Evolutionary conservation across 2,888 invertebrate genomes (phyloP).

Genomic region (Timema cristinae): DNA sequence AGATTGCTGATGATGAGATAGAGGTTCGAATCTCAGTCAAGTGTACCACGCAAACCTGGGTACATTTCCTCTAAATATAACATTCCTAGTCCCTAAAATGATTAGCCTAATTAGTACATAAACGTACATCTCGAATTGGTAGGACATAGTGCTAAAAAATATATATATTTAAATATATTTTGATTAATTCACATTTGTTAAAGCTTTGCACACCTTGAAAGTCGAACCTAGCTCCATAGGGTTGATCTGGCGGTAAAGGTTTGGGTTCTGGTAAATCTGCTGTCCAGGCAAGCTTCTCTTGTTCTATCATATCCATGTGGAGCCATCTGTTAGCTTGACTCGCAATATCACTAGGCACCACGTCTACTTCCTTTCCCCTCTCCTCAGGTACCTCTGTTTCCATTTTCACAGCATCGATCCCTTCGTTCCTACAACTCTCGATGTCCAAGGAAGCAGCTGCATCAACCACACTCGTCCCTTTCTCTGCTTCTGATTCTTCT

Average conservation of each 20-base stretch:
- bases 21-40: constrained; percentile 20
- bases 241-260: constrained; percentile 47
- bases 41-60: too few species aligned
- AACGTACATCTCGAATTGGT: too few species aligned
- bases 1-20: too few species aligned
- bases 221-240: constrained; percentile 78
- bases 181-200: not conserved
- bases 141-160: too few species aligned
- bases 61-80: too few species aligned
- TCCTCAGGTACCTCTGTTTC: not conserved
- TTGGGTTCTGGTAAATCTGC: constrained; percentile 57
- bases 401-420: not conserved
- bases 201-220: constrained; percentile 56
- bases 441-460: not conserved
- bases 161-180: too few species aligned
- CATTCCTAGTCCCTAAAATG: too few species aligned
- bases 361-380: not conserved
- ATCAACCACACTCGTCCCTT: not conserved
- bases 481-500: not conserved
- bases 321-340: constrained; percentile 68
- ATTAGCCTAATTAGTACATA: too few species aligned
- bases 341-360: not conserved
- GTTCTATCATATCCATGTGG: constrained; percentile 81
- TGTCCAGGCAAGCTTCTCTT: constrained; percentile 87
- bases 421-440: not conserved